These are phyloP conservation scores for Anorthoa munda DNA, from an alignment of 2,888 invertebrate genomes.

Conservation along the genomic window DNA sequence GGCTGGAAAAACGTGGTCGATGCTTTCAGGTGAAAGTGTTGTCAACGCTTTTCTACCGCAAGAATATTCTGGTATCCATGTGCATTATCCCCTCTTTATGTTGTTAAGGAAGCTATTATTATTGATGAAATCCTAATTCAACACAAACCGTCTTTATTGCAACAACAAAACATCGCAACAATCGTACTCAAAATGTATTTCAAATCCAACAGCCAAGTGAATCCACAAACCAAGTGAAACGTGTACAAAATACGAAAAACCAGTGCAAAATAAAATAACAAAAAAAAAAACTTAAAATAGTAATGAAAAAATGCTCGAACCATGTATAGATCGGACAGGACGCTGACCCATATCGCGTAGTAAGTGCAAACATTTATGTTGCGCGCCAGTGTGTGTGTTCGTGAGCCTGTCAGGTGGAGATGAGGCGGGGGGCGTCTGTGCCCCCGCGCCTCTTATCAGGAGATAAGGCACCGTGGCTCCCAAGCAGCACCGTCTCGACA, in stretches of 20 bases:
- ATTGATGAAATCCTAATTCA: neutral
- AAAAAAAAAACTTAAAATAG: slow-evolving; percentile 66
- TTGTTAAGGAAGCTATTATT: neutral
- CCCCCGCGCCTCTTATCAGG: slow-evolving; percentile 90
- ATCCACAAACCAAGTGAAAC: slow-evolving; percentile 63
- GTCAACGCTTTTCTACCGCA: neutral
- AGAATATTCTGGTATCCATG: neutral
- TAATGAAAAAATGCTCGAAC: slow-evolving; percentile 81
- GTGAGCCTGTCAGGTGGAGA: slow-evolving; percentile 88
- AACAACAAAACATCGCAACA: slow-evolving; percentile 75
- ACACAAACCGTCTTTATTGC: slow-evolving; percentile 32
- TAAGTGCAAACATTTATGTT: slow-evolving; percentile 74
- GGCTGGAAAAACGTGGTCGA: neutral
- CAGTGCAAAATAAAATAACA: slow-evolving; percentile 65
- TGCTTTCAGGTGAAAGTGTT: neutral
- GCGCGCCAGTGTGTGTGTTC: slow-evolving; percentile 76
- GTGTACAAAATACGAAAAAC: slow-evolving; percentile 57
- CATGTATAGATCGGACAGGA: slow-evolving; percentile 87
- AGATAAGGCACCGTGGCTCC: slow-evolving; percentile 88
- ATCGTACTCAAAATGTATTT: slow-evolving; percentile 51
- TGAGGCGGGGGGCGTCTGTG: slow-evolving; percentile 89
- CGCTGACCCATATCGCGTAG: slow-evolving; percentile 82
- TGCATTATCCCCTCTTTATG: neutral
- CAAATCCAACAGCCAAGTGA: slow-evolving; percentile 62
- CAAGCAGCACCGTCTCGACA: slow-evolving; percentile 81